Evolutionary conservation across 1,140 invertebrate genomes (phyloP), one percentile per base, ranked within the genome.

Genomic region (Bombus superbus): DNA sequence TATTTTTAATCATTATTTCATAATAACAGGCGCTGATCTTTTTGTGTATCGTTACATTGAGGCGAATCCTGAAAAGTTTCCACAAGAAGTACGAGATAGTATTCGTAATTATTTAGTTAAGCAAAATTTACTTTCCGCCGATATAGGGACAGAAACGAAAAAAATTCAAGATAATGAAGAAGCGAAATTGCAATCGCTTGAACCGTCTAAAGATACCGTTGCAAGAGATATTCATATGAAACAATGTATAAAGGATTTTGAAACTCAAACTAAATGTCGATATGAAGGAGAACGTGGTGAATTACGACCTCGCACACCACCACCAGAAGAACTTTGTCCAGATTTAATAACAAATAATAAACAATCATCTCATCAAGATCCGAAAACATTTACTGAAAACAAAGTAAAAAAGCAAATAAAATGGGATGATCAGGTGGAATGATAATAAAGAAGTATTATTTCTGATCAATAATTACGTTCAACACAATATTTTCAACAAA

Each of bases 41-140:
- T 97, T 96, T 89, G 97, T 97, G 3, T 97, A 97, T 91, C 95
- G 96, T 25, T 97, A 97, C 89, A 97, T 97, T 95, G 95, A 96
- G 89, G 96, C 96, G n/a, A 97, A 97, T 92, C 95, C 96, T 3
- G 96, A 97, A 3, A 97, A 97, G 92, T 97, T 97, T 93, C 94
- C 96, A 11, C 95, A 95, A 38, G 95, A 97, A 82, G 94, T 97
- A 4, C 95, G 96, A 18, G 95, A 97, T 77, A 97, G 96, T 89
- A 95, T 97, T 42, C 94, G 96, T 57, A 96, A 96, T 89, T 96
- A 97, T 91, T 96, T 97, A 93, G 94, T 96, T 87, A 40, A 64
- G 18, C 69, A 83, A 10, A 83, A 82, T 53, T 64, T 90, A 68
- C 79, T 91, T 35, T 44, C 35, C 38, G 73, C 90, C 6, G 91